Evolutionary conservation across 1,140 invertebrate genomes (phyloP).

Genomic region (Caenorhabditis remanei): DNA sequence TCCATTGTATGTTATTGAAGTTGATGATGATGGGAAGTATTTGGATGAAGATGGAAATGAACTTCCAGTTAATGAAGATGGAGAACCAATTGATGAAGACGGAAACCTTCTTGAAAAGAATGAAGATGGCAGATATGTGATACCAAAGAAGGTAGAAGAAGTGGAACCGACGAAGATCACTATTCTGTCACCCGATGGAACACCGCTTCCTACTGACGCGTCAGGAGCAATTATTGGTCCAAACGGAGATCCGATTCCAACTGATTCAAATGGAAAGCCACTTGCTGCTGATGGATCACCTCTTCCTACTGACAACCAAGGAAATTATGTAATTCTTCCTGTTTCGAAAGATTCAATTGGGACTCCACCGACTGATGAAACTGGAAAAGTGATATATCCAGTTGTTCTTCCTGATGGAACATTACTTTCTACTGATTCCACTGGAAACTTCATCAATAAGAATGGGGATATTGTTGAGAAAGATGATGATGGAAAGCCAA

Average conservation of each 20-base stretch:
- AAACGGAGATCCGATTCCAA: constrained; percentile 60
- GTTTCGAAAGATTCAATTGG: background rate
- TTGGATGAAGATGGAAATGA: constrained; percentile 52
- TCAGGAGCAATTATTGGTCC: constrained; percentile 56
- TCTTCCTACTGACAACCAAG: constrained; percentile 67
- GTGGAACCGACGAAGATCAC: constrained; percentile 61
- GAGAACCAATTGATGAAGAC: constrained; percentile 57
- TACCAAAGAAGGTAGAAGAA: constrained; percentile 68
- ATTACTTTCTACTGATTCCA: constrained; percentile 60
- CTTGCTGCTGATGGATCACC: constrained; percentile 58
- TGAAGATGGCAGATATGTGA: constrained; percentile 69
- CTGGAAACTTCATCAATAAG: constrained; percentile 22
- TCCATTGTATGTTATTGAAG: constrained; percentile 62
- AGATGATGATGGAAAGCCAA: constrained; percentile 60
- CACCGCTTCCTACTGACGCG: constrained; percentile 44
- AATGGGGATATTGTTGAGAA: constrained; percentile 43
- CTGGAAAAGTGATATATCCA: constrained; percentile 69
- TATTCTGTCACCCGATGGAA: constrained; percentile 68
- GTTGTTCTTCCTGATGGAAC: constrained; percentile 67
- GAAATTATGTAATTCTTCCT: constrained; percentile 51
- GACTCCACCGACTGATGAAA: constrained; percentile 68
- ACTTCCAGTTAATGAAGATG: constrained; percentile 51
- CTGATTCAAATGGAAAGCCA: constrained; percentile 63
- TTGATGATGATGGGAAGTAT: constrained; percentile 64
- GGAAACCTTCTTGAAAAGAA: constrained; percentile 65